Base-by-base conservation (phyloP, 2,113 vertebrate genomes). In the Chlorodrepanis virens region DNA sequence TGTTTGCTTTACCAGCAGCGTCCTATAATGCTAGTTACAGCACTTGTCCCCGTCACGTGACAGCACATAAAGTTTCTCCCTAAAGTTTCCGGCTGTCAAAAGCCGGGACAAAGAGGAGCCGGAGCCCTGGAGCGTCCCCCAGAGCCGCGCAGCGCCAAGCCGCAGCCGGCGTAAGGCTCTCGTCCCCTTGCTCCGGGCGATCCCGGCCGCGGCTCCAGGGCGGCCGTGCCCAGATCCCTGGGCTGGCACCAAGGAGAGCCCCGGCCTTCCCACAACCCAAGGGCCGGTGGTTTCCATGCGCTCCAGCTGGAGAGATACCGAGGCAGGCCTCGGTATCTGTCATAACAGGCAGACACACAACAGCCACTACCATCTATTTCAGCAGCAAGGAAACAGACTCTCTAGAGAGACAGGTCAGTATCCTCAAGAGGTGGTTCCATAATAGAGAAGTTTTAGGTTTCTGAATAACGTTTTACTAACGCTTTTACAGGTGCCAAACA, bases 111-210 rank as follows among this genome's bases (percentile, higher is more conserved):
- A 18, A 16, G 31, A 8, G 7, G 5, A 50, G 23, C 27, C 39
- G 15, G 14, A 52, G 45, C 14, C 13, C 33, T 2, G 22, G 0
- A 17, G 70, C 25, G 9, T 1, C 15, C 9, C 0, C 0, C 15
- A 0, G 56, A 4, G 3, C 7, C 6, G 11, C 10, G 27, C 56
- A 25, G 56, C 2, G 14, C 11, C 45, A 2, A 16, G 2, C 16
- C 37, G 23, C 24, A 3, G 2, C 18, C 35, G 0, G 2, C 0
- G 39, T 0, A 19, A 7, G 9, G 52, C 3, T 35, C 6, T 0
- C 3, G 29, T 14, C 6, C 28, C 44, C 0, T 40, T 40, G 7
- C 7, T 31, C 59, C 49, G 4, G 7, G 16, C 12, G 1, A 2
- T 5, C n/a, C 50, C 54, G 2, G 40, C 17, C 0, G 12, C 29